These are phyloP conservation scores for Caenorhabditis brenneri DNA, from an alignment of 1,140 invertebrate genomes.

Conservation along the genomic window DNA sequence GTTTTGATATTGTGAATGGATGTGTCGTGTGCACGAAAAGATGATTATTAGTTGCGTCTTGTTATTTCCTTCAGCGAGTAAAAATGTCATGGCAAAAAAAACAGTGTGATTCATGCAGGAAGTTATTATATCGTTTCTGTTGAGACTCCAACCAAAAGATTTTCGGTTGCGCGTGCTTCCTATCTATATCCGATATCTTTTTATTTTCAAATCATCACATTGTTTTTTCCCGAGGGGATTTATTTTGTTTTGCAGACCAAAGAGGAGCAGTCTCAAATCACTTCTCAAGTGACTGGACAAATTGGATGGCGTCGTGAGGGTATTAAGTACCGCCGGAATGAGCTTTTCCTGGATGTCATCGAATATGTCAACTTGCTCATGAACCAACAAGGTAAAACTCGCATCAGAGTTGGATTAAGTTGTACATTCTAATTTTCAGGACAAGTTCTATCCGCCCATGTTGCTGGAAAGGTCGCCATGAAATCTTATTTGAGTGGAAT, in stretches of 20 bases:
- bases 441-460: constrained; percentile 97
- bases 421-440: constrained; percentile 75
- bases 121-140: no score
- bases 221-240: background rate
- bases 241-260: constrained; percentile 79
- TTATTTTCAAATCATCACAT: constrained; percentile 9
- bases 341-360: constrained; percentile 96
- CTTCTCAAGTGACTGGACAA: constrained; percentile 94
- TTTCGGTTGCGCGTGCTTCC: background rate
- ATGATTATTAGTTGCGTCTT: constrained; percentile 20
- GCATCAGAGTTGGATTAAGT: no score
- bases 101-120: background rate
- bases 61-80: background rate
- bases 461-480: constrained; percentile 99
- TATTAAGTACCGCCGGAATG: constrained; percentile 97
- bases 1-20: constrained; percentile 29
- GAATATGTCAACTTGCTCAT: constrained; percentile 99
- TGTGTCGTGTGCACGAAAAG: constrained; percentile 39
- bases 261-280: constrained; percentile 99
- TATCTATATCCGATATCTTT: constrained; percentile 45
- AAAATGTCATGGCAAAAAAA: background rate
- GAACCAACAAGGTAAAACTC: constrained; percentile 88
- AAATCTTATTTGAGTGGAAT: constrained; percentile 99
- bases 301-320: constrained; percentile 99
- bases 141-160: background rate